phyloP scores from a whole-genome alignment of 2,797 vertebrate genomes.

The Enteromius anoplus region DNA sequence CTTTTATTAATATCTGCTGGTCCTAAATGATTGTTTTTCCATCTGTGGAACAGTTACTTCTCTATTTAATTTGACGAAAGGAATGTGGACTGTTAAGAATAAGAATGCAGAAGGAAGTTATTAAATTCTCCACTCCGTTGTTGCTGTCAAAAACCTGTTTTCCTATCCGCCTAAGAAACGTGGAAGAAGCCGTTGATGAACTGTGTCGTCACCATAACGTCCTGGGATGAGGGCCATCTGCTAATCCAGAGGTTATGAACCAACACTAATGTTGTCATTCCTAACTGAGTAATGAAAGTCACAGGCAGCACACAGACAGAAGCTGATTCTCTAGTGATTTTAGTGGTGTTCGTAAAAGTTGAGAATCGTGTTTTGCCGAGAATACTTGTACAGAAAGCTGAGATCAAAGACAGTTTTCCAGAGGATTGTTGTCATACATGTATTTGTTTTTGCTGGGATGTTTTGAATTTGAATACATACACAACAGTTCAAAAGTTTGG shows the following conservation, averaged over 20 bases:
- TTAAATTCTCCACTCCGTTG: conserved; percentile 21
- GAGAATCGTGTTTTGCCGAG: neutral
- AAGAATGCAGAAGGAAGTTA: conserved; percentile 34
- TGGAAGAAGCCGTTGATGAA: conserved; percentile 27
- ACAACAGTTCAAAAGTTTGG: neutral
- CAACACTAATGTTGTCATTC: conserved; percentile 39
- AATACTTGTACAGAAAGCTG: conserved; percentile 1
- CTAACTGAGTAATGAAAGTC: conserved; percentile 33
- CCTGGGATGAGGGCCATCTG: conserved; percentile 43
- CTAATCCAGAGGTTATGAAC: conserved; percentile 41
- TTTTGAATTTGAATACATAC: neutral
- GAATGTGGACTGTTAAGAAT: conserved; percentile 10
- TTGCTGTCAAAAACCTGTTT: conserved; percentile 39
- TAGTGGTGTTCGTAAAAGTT: conserved; percentile 2
- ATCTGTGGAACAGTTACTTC: conserved; percentile 2
- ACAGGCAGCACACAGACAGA: neutral
- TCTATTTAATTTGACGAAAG: conserved; percentile 11
- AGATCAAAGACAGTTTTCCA: conserved; percentile 10
- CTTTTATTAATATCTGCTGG: neutral
- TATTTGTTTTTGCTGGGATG: neutral
- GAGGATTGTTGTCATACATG: neutral
- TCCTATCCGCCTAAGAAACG: conserved; percentile 43
- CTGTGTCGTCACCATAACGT: conserved; percentile 13
- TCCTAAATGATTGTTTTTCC: neutral
- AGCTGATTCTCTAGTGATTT: conserved; percentile 4